These are phyloP conservation scores for Heliconius hewitsoni DNA, from an alignment of 1,140 invertebrate species.

Conservation along the genomic window DNA sequence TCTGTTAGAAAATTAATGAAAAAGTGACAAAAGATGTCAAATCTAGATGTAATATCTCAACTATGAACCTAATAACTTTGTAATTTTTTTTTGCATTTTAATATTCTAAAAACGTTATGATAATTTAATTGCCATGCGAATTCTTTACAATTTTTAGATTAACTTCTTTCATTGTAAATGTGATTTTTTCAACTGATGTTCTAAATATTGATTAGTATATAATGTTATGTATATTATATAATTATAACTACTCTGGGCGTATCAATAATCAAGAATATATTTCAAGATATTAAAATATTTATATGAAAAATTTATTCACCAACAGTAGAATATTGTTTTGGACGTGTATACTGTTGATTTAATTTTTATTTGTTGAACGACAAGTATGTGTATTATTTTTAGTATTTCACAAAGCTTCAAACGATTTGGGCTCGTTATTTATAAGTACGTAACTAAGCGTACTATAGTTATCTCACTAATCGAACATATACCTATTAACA, in stretches of 20 bases:
- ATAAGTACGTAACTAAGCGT: conserved; percentile 44
- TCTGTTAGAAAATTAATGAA: conserved; percentile 23
- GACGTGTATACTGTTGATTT: not conserved
- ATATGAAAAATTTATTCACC: not conserved
- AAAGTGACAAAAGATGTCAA: conserved; percentile 27
- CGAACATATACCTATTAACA: conserved; percentile 47
- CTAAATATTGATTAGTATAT: not conserved
- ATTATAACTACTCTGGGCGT: not conserved
- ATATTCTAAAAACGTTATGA: conserved; percentile 11
- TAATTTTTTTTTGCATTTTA: not conserved
- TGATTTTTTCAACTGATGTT: not conserved
- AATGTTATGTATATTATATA: conserved; percentile 21
- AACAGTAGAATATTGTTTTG: not conserved
- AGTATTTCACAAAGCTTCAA: not conserved
- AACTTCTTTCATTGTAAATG: conserved; percentile 12
- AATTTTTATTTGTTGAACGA: not conserved
- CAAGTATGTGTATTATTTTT: not conserved
- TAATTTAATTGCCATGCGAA: conserved; percentile 17
- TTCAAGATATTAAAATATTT: not conserved
- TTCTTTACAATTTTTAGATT: not conserved
- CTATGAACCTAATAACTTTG: not conserved
- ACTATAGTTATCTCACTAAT: conserved; percentile 49
- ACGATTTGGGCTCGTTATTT: not conserved
- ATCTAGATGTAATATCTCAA: not conserved
- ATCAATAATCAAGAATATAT: not conserved